These are phyloP conservation scores for Keiferia lycopersicella DNA, from an alignment of 2,888 invertebrate species.

Conservation along the genomic window DNA sequence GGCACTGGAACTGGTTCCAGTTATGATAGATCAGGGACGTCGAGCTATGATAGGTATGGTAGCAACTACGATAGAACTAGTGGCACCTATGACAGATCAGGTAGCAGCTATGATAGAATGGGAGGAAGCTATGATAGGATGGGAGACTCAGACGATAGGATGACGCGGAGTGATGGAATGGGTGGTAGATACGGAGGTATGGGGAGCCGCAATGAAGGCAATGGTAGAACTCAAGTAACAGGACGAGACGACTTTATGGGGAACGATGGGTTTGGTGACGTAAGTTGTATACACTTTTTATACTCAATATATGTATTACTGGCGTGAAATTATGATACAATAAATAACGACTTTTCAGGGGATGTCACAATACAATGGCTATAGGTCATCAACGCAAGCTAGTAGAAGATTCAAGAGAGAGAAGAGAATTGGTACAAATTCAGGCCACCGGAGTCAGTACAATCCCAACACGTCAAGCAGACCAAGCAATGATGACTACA, in stretches of 20 bases:
- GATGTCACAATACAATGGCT: slow-evolving; percentile 46
- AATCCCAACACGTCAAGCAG: slow-evolving; percentile 61
- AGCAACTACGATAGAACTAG: slow-evolving; percentile 37
- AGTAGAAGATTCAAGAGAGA: slow-evolving; percentile 61
- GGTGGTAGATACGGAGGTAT: slow-evolving; percentile 36
- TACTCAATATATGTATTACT: not conserved
- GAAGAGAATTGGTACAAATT: slow-evolving; percentile 56
- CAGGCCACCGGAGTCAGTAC: slow-evolving; percentile 71
- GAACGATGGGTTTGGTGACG: slow-evolving; percentile 54
- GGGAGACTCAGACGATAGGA: slow-evolving; percentile 40
- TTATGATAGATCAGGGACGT: slow-evolving; percentile 24
- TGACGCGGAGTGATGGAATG: slow-evolving; percentile 34
- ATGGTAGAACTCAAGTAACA: slow-evolving; percentile 42
- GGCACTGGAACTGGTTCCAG: slow-evolving; percentile 34
- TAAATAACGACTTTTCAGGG: slow-evolving; percentile 39
- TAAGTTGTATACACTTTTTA: slow-evolving; percentile 45
- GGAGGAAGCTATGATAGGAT: slow-evolving; percentile 40
- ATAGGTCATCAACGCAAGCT: slow-evolving; percentile 45
- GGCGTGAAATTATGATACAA: not conserved
- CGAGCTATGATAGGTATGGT: slow-evolving; percentile 14
- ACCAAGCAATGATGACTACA: slow-evolving; percentile 45
- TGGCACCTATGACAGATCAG: slow-evolving; percentile 31
- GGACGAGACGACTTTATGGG: slow-evolving; percentile 52
- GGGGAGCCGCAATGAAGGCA: slow-evolving; percentile 37
- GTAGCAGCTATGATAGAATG: slow-evolving; percentile 29